phyloP scores from a whole-genome alignment of 2,113 vertebrate species.

The Petrocephalus zakoni region DNA sequence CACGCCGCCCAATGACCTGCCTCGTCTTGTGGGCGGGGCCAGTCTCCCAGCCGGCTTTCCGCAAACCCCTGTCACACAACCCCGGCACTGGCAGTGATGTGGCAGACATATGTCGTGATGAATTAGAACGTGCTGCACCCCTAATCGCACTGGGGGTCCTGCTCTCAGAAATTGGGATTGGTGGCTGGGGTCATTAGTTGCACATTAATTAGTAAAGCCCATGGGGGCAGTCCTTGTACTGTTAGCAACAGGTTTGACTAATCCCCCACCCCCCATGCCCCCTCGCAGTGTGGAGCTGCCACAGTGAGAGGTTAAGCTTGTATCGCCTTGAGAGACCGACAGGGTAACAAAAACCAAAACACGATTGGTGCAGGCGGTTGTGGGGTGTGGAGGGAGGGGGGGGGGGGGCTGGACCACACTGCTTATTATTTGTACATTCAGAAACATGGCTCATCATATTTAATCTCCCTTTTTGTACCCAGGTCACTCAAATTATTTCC shows the following conservation, averaged over 20 bases:
- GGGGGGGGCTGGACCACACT: constrained; percentile 13
- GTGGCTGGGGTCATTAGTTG: constrained; percentile 24
- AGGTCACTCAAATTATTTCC: constrained; percentile 32
- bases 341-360: not conserved
- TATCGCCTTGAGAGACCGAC: constrained; percentile 1
- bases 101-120: not conserved
- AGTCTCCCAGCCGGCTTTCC: not conserved
- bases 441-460: constrained; percentile 13
- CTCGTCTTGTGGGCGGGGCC: not conserved
- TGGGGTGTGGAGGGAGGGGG: not conserved
- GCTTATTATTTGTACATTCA: constrained; percentile 30
- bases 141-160: constrained; percentile 3
- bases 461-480: constrained; percentile 22
- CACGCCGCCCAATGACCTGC: not conserved
- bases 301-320: constrained; percentile 22
- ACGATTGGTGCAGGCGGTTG: not conserved
- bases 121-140: constrained; percentile 13
- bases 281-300: constrained; percentile 20
- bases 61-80: not conserved
- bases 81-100: not conserved
- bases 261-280: constrained; percentile 13
- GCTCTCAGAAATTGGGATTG: constrained; percentile 14
- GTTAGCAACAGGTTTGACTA: constrained; percentile 27
- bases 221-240: constrained; percentile 9
- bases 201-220: constrained; percentile 24